Conservation (phyloP, 2,797 vertebrate species). For the Urocyon cinereoargenteus region DNA sequence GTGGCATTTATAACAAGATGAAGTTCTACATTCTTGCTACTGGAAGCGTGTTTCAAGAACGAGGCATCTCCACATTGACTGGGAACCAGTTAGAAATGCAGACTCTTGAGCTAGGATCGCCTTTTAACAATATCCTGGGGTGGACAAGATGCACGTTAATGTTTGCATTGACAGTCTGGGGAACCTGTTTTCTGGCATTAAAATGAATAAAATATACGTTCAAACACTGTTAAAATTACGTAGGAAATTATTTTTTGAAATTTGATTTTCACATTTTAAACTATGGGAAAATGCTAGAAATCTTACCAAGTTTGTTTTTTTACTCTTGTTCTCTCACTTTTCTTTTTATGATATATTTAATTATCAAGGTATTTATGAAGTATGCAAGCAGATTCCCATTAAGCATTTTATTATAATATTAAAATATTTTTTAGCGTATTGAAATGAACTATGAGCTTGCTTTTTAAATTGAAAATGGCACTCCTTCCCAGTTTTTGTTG, state of each 20-base stretch:
- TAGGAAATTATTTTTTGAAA: not conserved
- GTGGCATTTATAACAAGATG: not conserved
- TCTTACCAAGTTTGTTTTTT: not conserved
- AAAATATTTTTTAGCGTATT: not conserved
- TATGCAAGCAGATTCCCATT: not conserved
- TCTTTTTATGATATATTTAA: not conserved
- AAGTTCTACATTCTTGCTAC: not conserved
- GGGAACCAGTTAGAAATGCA: not conserved
- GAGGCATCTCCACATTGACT: no score
- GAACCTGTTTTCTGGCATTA: not conserved
- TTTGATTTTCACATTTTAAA: slow-evolving; percentile 42
- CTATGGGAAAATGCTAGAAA: not conserved
- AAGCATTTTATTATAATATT: not conserved
- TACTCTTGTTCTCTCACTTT: not conserved
- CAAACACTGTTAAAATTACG: not conserved
- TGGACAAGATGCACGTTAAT: not conserved
- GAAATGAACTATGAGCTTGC: not conserved
- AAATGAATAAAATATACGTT: not conserved
- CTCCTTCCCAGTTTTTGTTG: not conserved
- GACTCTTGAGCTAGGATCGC: not conserved
- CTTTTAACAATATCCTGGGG: not conserved
- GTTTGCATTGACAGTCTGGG: not conserved
- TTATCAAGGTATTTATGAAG: not conserved
- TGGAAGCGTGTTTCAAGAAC: not conserved
- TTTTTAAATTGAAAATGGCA: not conserved